Base-by-base conservation (phyloP, 2,797 vertebrate species). In the Valencia hispanica region DNA sequence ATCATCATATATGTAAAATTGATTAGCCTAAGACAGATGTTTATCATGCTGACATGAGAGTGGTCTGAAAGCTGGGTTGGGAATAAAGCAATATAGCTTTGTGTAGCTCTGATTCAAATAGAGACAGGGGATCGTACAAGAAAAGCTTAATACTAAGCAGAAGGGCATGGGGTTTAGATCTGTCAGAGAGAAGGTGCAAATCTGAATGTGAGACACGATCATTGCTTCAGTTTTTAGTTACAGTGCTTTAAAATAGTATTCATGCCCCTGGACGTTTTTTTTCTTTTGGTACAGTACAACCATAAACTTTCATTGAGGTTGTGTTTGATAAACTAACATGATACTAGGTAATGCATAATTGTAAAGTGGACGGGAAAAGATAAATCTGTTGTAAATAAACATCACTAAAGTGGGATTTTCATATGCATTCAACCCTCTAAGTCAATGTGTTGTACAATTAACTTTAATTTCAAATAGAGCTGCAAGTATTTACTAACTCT, bases 81-180 rank as follows among this genome's bases (percentile, higher is more conserved):
- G 80, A 77, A 87, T 85, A 87, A 91, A 85, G 88, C 69, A 80
- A 83, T 76, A 88, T 85, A 68, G 70, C 85, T 79, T 82, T 84
- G 88, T 85, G 78, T 73, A 79, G 80, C 82, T 75, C 89, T 90
- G 90, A 87, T 85, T 83, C 86, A 94, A 94, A 94, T 86, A 93
- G 45, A 85, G 87, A 83, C 84, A 75, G 75, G 77, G 70, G 79
- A 68, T 27, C 27, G 80, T 83, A 87, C 79, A 84, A 76, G 55
- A 25, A 48, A 70, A 72, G 72, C 85, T 12, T 86, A 75, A 88
- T 82, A 82, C 45, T 74, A 78, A 79, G 61, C 71, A 83, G 84
- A 79, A 88, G 88, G 86, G 86, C 91, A 72, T 10, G 34, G 78
- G 39, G 78, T 85, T 86, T 73, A 79, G 71, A 74, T 84, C 84